Conservation (phyloP, 2,113 vertebrate genomes). For the Excalfactoria chinensis region DNA sequence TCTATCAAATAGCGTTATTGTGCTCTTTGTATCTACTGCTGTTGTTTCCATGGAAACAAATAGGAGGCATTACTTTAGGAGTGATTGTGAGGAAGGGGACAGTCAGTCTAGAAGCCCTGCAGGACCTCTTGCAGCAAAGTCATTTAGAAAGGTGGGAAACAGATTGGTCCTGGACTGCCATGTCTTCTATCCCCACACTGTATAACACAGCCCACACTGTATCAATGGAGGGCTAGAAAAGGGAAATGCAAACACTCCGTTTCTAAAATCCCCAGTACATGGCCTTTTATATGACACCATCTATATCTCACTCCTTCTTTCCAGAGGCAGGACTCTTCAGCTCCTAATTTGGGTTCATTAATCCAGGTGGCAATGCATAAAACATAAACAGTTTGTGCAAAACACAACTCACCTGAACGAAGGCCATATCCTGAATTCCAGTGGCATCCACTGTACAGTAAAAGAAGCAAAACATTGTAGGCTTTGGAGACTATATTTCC, state of each 20-base stretch:
- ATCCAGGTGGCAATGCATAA: background rate
- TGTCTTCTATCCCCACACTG: background rate
- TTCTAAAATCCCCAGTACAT: rapidly evolving
- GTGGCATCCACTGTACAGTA: background rate
- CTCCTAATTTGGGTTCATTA: background rate
- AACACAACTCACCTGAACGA: background rate
- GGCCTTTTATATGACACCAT: rapidly evolving
- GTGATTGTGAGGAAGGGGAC: background rate
- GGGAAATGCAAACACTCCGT: background rate
- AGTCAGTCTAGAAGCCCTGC: rapidly evolving
- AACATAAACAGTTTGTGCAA: background rate
- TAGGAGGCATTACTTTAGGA: no score
- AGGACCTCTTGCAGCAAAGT: background rate
- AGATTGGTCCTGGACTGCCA: background rate
- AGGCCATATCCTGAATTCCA: background rate
- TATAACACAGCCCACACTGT: rapidly evolving
- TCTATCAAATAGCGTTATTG: no score
- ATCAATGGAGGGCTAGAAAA: rapidly evolving
- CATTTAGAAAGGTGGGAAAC: background rate
- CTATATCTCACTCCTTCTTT: background rate
- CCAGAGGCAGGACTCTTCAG: background rate
- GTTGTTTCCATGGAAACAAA: no score
- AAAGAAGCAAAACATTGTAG: background rate
- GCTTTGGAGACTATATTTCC: background rate
- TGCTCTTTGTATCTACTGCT: no score